Evolutionary conservation across 2,888 invertebrate species (phyloP).

Genomic region (Tridacna gigas): DNA sequence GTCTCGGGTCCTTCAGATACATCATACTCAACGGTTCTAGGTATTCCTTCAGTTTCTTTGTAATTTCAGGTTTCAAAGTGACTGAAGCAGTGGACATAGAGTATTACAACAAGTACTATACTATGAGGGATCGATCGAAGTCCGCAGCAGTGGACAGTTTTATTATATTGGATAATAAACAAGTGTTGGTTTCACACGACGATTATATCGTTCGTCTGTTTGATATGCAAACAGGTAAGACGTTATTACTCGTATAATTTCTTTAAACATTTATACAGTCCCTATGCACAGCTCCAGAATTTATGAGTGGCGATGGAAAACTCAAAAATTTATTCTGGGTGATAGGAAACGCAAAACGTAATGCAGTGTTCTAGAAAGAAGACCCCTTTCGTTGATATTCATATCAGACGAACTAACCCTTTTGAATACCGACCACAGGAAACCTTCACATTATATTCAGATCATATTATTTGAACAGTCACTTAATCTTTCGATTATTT

Average conservation of each 20-base stretch:
- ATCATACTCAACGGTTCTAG: no score
- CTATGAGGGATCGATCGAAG: slow-evolving; percentile 34
- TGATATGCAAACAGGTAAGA: slow-evolving; percentile 48
- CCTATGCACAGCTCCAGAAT: not conserved
- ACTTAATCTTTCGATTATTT: no score
- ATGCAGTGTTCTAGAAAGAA: no score
- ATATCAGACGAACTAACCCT: no score
- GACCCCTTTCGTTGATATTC: no score
- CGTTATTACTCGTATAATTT: not conserved
- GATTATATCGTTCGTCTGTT: slow-evolving; percentile 61
- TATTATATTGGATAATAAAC: slow-evolving; percentile 43
- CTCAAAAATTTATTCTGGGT: no score
- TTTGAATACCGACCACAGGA: no score
- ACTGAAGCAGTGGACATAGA: slow-evolving; percentile 45
- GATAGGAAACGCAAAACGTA: no score
- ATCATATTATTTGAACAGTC: no score
- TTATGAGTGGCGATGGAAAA: no score
- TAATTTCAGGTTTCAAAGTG: slow-evolving; percentile 42
- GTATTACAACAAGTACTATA: slow-evolving; percentile 49
- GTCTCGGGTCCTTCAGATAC: no score
- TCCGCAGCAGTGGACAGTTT: slow-evolving; percentile 51
- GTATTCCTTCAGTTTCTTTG: not conserved
- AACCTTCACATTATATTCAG: no score
- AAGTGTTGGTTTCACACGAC: slow-evolving; percentile 47
- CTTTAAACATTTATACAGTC: not conserved